Evolutionary conservation across 53 echinoderm and acorn worm species (phyloP), one percentile per base, ranked within the genome.

Genomic region (Hippasteria phrygiana): DNA sequence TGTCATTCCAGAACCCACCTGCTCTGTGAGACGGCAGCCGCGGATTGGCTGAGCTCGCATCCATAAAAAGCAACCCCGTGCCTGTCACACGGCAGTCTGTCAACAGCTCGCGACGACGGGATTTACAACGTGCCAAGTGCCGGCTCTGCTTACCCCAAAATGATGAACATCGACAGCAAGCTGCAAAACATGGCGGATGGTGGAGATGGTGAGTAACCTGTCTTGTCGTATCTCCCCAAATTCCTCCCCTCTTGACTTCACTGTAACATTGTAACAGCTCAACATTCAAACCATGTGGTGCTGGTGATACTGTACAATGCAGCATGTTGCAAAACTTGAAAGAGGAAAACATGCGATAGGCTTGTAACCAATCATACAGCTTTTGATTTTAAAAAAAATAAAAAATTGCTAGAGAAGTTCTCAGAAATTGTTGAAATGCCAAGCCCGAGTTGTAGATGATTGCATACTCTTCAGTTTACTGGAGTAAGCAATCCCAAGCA

Each of bases 31-130:
- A 82, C 90, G 90, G 74, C 82, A 38, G 69, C 56, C 13, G 42
- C 73, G 43, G 81, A 90, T 90, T 90, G 90, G 90, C 51, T 41
- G 90, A 90, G 71, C 74, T 63, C 37, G 62, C 63, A 80, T 53
- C 90, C 90, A 90, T 90, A 90, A 81, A 90, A 81, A 90, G 56
- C 56, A 40, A 81, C 59, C 73, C 81, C 39, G 55, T 81, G 88
- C 82, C 90, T 81, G 90, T 90, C 90, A 90, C 83, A 45, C 81
- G 59, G 80, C 90, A 90, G 81, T 90, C 82, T 90, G 82, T 90
- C 90, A 90, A 56, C 90, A 85, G 85, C 82, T 63, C 56, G 90
- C 90, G 55, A 81, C 81, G 82, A 90, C 81, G 82, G 85, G 90
- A 90, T 90, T 90, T 90, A 90, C 90, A 90, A 51, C 90, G 80